Evolutionary conservation across 1,140 invertebrate genomes (phyloP), one percentile per base, ranked within the genome.

Genomic region (Venustaconcha ellipsiformis): DNA sequence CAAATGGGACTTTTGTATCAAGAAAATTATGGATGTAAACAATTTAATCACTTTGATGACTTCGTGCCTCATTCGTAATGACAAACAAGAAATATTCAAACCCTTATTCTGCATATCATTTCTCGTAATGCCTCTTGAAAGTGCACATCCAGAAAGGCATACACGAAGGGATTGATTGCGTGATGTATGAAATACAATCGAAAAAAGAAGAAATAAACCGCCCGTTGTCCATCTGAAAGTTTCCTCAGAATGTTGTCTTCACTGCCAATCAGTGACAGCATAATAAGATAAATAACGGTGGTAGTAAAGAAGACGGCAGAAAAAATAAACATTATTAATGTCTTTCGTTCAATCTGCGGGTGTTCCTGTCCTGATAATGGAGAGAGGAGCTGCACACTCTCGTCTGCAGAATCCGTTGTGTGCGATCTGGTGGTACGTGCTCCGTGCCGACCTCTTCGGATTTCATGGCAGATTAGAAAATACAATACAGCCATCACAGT

Each of bases 121-220:
- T 48, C 37, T 48, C 37, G 37, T 11, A 48, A 0, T 48, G 37
- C 37, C 5, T 48, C 11, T 48, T 6, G 6, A 48, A 48, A 48
- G 37, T 48, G 37, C 37, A 48, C 6, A 11, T 48, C 37, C 37
- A 48, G 6, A 48, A 48, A 48, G 11, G 37, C 37, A 11, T 48
- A 48, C 0, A 48, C 37, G 6, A 48, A 11, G 6, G 37, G 37
- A 48, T 48, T 48, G 37, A 48, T 48, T 6, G 11, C 37, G 37
- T 48, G 37, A 48, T 48, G 37, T 48, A 48, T 48, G 37, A 48
- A 48, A 8, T 48, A 30, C 1, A 76, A 57, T 15, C 74, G 60
- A 30, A 76, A 67, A 60, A 76, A 76, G 63, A 30, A 3, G 70
- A 76, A 76, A 48, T 76, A 76, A 20, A 57, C 55, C 8, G 74